These are phyloP conservation scores for Epirrhoe alternata DNA, from an alignment of 2,888 invertebrate species.

Conservation along the genomic window DNA sequence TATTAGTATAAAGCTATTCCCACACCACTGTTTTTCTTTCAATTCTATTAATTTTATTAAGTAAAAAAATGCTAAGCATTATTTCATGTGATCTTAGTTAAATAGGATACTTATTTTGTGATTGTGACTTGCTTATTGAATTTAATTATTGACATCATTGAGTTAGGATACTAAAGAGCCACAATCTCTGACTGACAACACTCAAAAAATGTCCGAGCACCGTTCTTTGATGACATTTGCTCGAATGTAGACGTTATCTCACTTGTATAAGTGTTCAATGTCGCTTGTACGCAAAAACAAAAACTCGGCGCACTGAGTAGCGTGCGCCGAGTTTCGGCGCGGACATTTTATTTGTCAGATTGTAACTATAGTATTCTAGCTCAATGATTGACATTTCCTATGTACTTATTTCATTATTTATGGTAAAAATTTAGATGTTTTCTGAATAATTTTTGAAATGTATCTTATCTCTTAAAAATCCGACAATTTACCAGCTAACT, in stretches of 20 bases:
- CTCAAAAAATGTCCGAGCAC: too few relatives aligned
- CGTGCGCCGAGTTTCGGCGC: too few relatives aligned
- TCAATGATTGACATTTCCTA: constrained; percentile 5
- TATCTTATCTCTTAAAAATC: not conserved
- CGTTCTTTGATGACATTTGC: too few relatives aligned
- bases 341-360: too few relatives aligned
- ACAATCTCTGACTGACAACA: too few relatives aligned
- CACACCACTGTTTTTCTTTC: not conserved
- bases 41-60: constrained; percentile 1
- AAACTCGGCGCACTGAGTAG: too few relatives aligned
- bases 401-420: constrained; percentile 5
- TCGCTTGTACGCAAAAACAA: too few relatives aligned
- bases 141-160: constrained; percentile 5
- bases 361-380: too few relatives aligned
- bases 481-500: not conserved
- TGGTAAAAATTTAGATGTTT: not conserved
- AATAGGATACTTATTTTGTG: constrained; percentile 27
- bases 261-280: too few relatives aligned
- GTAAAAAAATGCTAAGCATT: constrained; percentile 42
- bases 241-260: too few relatives aligned
- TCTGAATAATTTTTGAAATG: not conserved
- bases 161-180: too few relatives aligned
- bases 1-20: too few relatives aligned
- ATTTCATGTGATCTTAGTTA: constrained; percentile 48
- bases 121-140: constrained; percentile 6